These are phyloP conservation scores for Acleris emargana DNA, from an alignment of 2,888 invertebrate genomes.

Conservation along the genomic window DNA sequence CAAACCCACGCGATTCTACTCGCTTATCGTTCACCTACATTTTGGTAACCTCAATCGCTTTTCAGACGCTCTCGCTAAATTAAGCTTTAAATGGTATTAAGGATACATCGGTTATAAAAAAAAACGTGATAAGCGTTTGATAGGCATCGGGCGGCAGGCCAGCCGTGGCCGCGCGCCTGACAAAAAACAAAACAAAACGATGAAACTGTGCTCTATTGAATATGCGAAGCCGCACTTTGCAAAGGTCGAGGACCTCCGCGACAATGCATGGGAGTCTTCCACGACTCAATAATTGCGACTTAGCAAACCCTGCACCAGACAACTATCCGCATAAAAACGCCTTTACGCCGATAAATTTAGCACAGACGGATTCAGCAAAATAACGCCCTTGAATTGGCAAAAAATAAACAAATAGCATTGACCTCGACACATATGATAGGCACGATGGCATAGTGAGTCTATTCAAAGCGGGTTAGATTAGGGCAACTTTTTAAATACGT, in stretches of 20 bases:
- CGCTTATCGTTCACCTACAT: constrained; percentile 21
- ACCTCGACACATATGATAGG: constrained; percentile 78
- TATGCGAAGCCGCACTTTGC: constrained; percentile 36
- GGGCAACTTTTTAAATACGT: constrained; percentile 73
- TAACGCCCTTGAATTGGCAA: constrained; percentile 75
- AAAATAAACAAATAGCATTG: constrained; percentile 79
- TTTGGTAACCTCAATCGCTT: constrained; percentile 12
- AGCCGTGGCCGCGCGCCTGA: constrained; percentile 13
- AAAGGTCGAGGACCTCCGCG: constrained; percentile 37
- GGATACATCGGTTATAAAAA: constrained; percentile 9
- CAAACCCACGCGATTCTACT: background rate
- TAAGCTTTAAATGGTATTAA: constrained; percentile 8
- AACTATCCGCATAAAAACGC: constrained; percentile 24
- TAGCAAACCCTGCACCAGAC: constrained; percentile 39
- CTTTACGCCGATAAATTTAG: constrained; percentile 38
- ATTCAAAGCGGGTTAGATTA: constrained; percentile 73
- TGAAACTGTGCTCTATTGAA: constrained; percentile 32
- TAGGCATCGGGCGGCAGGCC: constrained; percentile 3
- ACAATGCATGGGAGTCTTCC: constrained; percentile 42
- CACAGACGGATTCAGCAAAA: constrained; percentile 39
- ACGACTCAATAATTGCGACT: constrained; percentile 59
- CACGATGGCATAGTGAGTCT: constrained; percentile 59
- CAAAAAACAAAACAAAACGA: constrained; percentile 30
- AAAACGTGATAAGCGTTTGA: constrained; percentile 13
- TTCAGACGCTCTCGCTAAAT: constrained; percentile 6